phyloP scores from a whole-genome alignment of 2,797 vertebrate species.

The Pelochelys cantorii region DNA sequence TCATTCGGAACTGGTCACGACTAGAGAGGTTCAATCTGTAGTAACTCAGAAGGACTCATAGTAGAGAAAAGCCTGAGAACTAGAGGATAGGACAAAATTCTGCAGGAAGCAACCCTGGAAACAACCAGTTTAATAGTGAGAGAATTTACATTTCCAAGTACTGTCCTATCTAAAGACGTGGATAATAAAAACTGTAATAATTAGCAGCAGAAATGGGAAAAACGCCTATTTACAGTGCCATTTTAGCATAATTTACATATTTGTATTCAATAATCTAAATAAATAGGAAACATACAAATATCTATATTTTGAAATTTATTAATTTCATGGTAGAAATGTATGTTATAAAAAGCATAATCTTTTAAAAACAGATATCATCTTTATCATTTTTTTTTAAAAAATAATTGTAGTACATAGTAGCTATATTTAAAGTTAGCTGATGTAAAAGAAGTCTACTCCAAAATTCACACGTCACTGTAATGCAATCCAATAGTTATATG shows the following conservation, averaged over 20 bases:
- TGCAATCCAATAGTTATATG: background rate
- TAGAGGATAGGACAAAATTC: background rate
- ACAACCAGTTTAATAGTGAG: background rate
- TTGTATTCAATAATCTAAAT: background rate
- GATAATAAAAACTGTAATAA: background rate
- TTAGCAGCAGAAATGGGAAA: background rate
- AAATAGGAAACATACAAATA: background rate
- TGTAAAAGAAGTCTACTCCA: background rate
- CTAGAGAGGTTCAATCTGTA: too few species aligned
- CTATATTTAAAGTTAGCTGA: background rate
- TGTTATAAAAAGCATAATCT: background rate
- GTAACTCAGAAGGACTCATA: background rate
- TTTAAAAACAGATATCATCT: background rate
- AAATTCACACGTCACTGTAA: background rate
- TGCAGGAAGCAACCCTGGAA: background rate
- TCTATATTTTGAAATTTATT: background rate
- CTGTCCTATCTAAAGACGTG: background rate
- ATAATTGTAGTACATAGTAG: background rate
- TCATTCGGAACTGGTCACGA: too few species aligned
- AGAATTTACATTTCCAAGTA: background rate
- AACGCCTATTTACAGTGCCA: background rate
- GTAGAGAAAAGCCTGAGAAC: background rate
- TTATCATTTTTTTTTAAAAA: background rate
- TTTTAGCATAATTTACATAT: background rate
- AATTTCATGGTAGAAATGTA: conserved; percentile 21